phyloP scores from a whole-genome alignment of 2,797 vertebrate species.

The Neoniphon sammara region DNA sequence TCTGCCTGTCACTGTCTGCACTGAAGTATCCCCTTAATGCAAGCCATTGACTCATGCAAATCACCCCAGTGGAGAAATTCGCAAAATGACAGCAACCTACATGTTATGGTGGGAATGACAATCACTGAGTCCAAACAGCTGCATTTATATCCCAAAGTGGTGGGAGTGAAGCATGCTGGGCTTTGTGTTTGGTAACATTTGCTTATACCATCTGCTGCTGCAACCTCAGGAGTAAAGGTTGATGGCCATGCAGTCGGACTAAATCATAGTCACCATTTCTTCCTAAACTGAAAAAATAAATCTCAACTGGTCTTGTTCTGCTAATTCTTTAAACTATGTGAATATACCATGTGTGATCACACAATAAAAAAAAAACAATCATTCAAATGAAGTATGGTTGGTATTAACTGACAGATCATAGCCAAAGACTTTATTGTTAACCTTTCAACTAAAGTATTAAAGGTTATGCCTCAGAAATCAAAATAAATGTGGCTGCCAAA shows the following conservation, averaged over 20 bases:
- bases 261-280: background rate
- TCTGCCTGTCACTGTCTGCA: background rate
- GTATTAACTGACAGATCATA: background rate
- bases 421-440: conserved; percentile 2
- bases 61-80: conserved; percentile 50
- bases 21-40: conserved; percentile 5
- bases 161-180: background rate
- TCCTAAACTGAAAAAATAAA: background rate
- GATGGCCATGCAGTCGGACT: background rate
- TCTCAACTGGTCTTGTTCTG: no score
- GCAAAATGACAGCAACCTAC: conserved; percentile 16
- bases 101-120: conserved; percentile 43
- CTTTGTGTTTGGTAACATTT: conserved; percentile 24
- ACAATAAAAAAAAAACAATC: no score
- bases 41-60: conserved; percentile 36
- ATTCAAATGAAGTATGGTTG: background rate
- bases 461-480: conserved; percentile 16
- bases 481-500: conserved; percentile 34
- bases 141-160: conserved; percentile 29
- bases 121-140: conserved; percentile 50
- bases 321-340: no score
- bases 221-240: background rate
- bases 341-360: no score
- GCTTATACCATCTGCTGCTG: conserved; percentile 40
- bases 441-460: conserved; percentile 9